Evolutionary conservation across 1,140 invertebrate species (phyloP), one percentile per base, ranked within the genome.

Genomic region (Plutomurus gul): DNA sequence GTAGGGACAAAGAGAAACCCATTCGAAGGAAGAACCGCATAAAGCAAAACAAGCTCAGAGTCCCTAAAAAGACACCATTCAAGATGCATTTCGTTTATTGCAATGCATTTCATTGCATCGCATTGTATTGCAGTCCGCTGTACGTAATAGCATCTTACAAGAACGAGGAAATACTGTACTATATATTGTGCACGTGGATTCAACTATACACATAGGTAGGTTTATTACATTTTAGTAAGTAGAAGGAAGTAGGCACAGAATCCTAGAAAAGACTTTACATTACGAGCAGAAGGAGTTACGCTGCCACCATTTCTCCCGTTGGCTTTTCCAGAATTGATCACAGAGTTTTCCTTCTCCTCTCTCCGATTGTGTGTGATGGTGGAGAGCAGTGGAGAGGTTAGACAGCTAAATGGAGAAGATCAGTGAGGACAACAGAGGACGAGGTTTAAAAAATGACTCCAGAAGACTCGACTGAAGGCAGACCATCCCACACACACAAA

Each of bases 1-100:
- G 13, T n/a, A 65, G 13, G 56, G 27, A 65, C 16, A 33, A 25
- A 30, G 36, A 65, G 56, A 33, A 65, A 65, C 18, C n/a, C n/a
- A n/a, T n/a, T n/a, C n/a, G 25, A n/a, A 30, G 4, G 56, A 65
- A 65, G 20, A 33, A 65, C 56, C 56, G 36, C 56, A 65, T 30
- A 33, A 33, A 65, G 16, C 56, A 65, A 60, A 27, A 60, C 10
- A 18, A 51, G 6, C 30, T n/a, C 22, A 27, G 27, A 65, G 36
- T 65, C 56, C 30, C 30, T 3, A 65, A 65, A 65, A 65, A 65
- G 56, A 65, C 56, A 65, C 36, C 25, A 33, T 65, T 65, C 56
- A 65, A 65, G 56, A 33, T 65, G 56, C 56, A 65, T 65, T 65
- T 65, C 56, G 56, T 30, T 65, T 65, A 65, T 65, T 65, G 27